These are phyloP conservation scores for Petaurus breviceps DNA, from an alignment of 2,113 vertebrate species.

Conservation along the genomic window DNA sequence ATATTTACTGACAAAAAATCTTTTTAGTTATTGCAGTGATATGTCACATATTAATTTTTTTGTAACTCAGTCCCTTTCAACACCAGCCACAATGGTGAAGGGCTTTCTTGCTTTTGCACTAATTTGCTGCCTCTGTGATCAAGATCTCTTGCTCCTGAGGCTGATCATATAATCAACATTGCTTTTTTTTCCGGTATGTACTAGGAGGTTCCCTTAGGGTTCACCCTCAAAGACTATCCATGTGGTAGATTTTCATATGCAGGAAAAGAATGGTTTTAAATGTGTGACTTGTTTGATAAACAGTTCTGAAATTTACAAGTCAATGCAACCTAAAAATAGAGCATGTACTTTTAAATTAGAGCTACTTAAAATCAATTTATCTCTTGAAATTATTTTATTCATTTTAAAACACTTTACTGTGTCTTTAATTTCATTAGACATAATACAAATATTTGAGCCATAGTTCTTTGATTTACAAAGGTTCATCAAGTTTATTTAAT, in stretches of 20 bases:
- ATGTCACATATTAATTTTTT: neutral
- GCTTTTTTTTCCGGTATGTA: neutral
- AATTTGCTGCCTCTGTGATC: neutral
- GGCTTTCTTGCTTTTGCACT: neutral
- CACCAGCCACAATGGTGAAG: neutral
- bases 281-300: neutral
- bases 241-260: neutral
- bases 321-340: neutral
- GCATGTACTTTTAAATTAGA: neutral
- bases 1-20: neutral
- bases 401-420: neutral
- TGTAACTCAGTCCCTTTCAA: neutral
- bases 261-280: neutral
- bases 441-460: neutral
- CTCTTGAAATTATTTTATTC: neutral
- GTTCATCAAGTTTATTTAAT: neutral
- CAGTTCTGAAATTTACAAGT: neutral
- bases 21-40: neutral
- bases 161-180: neutral
- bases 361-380: neutral
- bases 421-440: neutral
- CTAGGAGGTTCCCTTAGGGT: neutral
- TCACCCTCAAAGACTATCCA: neutral
- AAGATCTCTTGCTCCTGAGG: neutral
- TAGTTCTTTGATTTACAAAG: neutral